Evolutionary conservation across 64 coral and sea anemone species (phyloP).

Genomic region (Trachythela sp.): DNA sequence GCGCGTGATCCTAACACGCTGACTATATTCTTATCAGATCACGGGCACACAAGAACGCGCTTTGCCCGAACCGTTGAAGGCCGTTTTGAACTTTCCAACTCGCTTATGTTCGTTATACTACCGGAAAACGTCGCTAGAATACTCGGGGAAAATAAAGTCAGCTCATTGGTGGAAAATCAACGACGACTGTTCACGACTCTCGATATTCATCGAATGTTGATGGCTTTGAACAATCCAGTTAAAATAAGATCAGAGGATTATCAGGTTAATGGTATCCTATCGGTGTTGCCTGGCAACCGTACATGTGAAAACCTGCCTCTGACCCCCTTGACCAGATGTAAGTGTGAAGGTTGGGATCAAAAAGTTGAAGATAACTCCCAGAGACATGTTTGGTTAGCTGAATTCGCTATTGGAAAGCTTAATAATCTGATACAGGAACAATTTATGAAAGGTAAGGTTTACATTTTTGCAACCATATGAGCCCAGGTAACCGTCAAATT

Average conservation of each 20-base stretch:
- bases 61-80: constrained; percentile 38
- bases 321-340: constrained; percentile 43
- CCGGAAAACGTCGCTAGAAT: constrained; percentile 31
- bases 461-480: no score
- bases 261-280: constrained; percentile 25
- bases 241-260: neutral
- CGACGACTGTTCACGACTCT: constrained; percentile 40
- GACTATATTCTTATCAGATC: constrained; percentile 51
- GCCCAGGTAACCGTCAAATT: no score
- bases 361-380: constrained; percentile 37
- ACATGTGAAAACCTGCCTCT: constrained; percentile 42
- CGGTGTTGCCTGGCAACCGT: constrained; percentile 36
- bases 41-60: constrained; percentile 40
- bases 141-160: constrained; percentile 26
- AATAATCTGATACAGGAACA: constrained; percentile 59
- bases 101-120: constrained; percentile 50
- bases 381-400: constrained; percentile 40
- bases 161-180: constrained; percentile 40
- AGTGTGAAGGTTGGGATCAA: constrained; percentile 46
- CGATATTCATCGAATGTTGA: constrained; percentile 49
- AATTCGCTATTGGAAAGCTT: constrained; percentile 61
- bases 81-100: constrained; percentile 28
- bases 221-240: constrained; percentile 29
- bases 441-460: neutral
- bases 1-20: neutral